Evolutionary conservation across 2,888 invertebrate genomes (phyloP), one percentile per base, ranked within the genome.

Genomic region (Leucoptera coffeella): DNA sequence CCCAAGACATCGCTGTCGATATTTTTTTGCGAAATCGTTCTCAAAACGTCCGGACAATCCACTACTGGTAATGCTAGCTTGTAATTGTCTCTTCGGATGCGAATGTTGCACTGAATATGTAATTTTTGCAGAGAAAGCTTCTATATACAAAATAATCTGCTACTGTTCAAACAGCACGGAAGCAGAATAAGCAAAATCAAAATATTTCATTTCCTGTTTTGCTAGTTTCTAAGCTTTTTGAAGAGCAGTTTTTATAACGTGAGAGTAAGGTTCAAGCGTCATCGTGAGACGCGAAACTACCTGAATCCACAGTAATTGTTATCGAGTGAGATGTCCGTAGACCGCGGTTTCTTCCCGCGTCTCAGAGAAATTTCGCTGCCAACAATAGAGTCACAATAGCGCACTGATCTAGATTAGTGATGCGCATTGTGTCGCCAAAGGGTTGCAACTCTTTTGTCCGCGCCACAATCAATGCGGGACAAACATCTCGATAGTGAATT

Each of bases 321-420:
- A 65, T 65, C 59, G 51, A 69, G 65, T 69, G 62, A 67, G 65
- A 65, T 61, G 60, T 61, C 51, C 51, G 47, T 45, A 40, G 41
- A 40, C 42, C 47, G 44, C 40, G 44, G 43, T 47, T 47, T 46
- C 45, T 51, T 41, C 47, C 51, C 42, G 47, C 46, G 40, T 20
- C 13, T 7, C n/a, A n/a, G n/a, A n/a, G 43, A 41, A 8, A 38
- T 38, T 28, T 36, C 28, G 29, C 35, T 37, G 37, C 38, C 36
- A 39, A 58, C 56, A 59, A 55, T 56, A 38, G 40, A 30, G 32
- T n/a, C 45, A 67, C 59, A 67, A 67, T 58, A 53, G 49, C 41
- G 49, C 62, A 59, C 60, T 62, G 67, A 69, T 69, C 67, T 67
- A 69, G 67, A 69, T 69, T 67, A 67, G 65, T 62, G 61, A 64